phyloP scores from a whole-genome alignment of 2,113 vertebrate species.

The Callipepla squamata region DNA sequence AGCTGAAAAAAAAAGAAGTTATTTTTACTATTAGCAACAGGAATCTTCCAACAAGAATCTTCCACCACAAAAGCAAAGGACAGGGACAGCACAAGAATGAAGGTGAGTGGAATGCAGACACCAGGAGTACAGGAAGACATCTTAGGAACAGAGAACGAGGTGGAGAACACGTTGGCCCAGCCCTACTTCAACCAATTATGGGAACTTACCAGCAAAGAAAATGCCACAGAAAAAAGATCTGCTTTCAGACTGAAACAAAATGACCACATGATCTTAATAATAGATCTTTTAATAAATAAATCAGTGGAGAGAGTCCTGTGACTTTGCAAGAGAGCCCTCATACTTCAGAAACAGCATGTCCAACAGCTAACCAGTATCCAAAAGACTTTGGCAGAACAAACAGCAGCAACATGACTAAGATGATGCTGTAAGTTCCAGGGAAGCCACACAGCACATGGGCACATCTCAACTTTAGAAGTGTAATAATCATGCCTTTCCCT shows the following conservation, averaged over 20 bases:
- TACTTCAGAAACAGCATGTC: constrained; percentile 25
- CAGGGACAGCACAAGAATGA: background rate
- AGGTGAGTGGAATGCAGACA: background rate
- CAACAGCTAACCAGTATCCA: constrained; percentile 2
- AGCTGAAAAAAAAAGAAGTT: constrained; percentile 80
- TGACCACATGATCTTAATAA: constrained; percentile 1
- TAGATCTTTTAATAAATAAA: constrained; percentile 54
- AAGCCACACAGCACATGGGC: constrained; percentile 43
- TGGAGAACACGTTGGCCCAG: background rate
- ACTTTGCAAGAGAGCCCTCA: constrained; percentile 36
- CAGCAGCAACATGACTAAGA: constrained; percentile 14
- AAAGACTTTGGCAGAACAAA: constrained; percentile 26
- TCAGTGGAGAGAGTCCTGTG: constrained; percentile 45
- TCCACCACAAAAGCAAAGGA: background rate
- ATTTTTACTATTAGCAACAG: background rate
- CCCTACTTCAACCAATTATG: rapidly evolving
- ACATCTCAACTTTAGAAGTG: constrained; percentile 35
- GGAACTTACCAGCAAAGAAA: background rate
- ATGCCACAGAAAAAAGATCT: background rate
- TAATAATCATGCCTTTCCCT: constrained; percentile 50
- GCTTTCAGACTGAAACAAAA: constrained; percentile 47
- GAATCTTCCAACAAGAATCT: background rate
- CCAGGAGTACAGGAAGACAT: background rate
- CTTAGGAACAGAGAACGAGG: background rate
- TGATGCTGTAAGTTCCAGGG: constrained; percentile 37